Percentiles rank a stretch among this genome's conserved stretches.
Evolutionary conservation across 2,797 vertebrate genomes (phyloP).

Genomic region (Mycteria americana): DNA sequence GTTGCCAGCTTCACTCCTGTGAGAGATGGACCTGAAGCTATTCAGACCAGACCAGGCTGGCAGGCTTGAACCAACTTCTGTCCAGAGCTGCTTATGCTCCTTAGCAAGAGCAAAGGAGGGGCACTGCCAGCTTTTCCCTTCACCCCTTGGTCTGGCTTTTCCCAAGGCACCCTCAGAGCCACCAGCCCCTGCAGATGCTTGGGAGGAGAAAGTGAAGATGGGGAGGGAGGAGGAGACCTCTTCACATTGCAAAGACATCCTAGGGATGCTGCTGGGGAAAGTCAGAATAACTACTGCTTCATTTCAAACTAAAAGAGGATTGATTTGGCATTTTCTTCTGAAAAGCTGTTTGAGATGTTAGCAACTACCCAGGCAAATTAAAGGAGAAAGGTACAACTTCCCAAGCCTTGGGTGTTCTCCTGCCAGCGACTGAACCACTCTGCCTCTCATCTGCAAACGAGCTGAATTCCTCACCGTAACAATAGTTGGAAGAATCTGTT

Average conservation of each 20-base stretch:
- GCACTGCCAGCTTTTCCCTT: background rate
- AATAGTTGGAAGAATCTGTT: constrained; percentile 45
- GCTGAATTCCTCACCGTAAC: constrained; percentile 1
- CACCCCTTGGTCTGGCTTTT: background rate
- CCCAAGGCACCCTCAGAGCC: background rate
- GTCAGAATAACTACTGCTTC: background rate
- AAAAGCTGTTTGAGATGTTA: background rate
- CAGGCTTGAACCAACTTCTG: background rate
- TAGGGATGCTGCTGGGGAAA: background rate
- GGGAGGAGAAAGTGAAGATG: background rate
- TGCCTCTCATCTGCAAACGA: background rate
- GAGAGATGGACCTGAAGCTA: background rate
- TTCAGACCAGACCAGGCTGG: background rate
- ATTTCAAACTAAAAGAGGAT: background rate
- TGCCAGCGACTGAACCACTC: background rate
- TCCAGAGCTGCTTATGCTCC: background rate
- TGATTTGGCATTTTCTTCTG: background rate
- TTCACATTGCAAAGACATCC: background rate
- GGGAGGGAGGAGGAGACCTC: background rate
- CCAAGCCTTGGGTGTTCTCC: background rate
- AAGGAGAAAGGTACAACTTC: constrained; percentile 5
- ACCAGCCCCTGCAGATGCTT: background rate
- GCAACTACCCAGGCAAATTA: background rate
- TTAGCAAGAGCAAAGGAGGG: background rate
- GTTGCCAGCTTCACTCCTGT: background rate